These are phyloP conservation scores for Lepidonotus clava DNA, from an alignment of 2,888 invertebrate genomes.

Conservation along the genomic window DNA sequence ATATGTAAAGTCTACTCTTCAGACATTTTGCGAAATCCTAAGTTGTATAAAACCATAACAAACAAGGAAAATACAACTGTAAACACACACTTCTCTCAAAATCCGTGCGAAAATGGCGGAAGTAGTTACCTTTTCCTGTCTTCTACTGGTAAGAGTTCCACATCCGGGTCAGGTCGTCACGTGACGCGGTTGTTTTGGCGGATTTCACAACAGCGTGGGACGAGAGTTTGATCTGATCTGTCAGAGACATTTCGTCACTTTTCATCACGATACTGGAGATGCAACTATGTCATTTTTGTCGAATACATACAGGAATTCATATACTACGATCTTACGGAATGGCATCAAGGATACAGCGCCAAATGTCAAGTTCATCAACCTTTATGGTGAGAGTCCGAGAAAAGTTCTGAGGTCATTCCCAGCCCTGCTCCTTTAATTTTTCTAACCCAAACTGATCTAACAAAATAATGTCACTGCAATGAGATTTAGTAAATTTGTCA, in stretches of 20 bases:
- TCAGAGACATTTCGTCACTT: background rate
- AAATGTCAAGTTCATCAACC: conserved; percentile 13
- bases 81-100: too few species aligned
- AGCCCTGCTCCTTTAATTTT: too few species aligned
- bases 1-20: too few species aligned
- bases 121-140: too few species aligned
- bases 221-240: background rate
- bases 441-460: too few species aligned
- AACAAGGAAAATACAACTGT: too few species aligned
- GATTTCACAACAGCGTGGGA: background rate
- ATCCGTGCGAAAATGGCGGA: too few species aligned
- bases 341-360: background rate
- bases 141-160: background rate
- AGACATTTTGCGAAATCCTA: too few species aligned
- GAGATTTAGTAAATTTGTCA: too few species aligned
- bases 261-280: background rate
- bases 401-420: too few species aligned
- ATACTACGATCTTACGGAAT: background rate
- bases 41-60: too few species aligned
- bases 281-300: background rate
- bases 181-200: conserved; percentile 4
- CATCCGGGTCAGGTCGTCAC: background rate
- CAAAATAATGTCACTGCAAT: too few species aligned
- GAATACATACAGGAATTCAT: background rate
- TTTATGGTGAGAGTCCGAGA: conserved; percentile 4